Percentiles rank a stretch among this genome's conserved stretches.
Evolutionary conservation across 1,140 invertebrate species (phyloP).

Genomic region (Oscheius sp.): DNA sequence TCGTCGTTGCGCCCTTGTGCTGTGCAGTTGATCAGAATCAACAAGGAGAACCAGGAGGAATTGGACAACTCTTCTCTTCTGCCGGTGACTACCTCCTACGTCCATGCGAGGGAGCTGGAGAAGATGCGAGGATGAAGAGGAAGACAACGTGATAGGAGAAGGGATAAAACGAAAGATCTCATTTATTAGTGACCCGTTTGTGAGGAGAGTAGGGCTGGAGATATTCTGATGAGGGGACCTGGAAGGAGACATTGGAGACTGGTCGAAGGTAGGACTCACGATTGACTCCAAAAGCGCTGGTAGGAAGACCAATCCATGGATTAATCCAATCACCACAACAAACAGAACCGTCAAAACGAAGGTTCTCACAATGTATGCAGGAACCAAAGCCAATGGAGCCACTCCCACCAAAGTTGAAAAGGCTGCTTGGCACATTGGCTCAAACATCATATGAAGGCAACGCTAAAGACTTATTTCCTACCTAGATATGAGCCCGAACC

Average conservation of each 20-base stretch:
- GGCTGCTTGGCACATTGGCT: conserved; percentile 50
- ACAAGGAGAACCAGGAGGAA: neutral
- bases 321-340: conserved; percentile 49
- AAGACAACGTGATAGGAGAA: neutral
- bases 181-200: neutral
- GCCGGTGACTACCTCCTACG: neutral
- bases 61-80: neutral
- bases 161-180: neutral
- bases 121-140: neutral
- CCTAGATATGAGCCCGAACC: neutral
- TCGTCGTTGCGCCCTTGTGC: neutral
- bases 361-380: conserved; percentile 54
- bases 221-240: neutral
- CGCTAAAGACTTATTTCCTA: conserved; percentile 30
- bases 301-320: conserved; percentile 52
- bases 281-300: conserved; percentile 48
- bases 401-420: conserved; percentile 48
- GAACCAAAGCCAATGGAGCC: conserved; percentile 49
- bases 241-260: neutral
- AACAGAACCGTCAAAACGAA: conserved; percentile 56
- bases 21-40: neutral
- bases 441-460: conserved; percentile 45
- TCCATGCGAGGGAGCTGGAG: neutral
- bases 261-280: conserved; percentile 21
- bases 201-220: neutral